Evolutionary conservation across 2,113 vertebrate species (phyloP).

Genomic region (Pavo muticus): DNA sequence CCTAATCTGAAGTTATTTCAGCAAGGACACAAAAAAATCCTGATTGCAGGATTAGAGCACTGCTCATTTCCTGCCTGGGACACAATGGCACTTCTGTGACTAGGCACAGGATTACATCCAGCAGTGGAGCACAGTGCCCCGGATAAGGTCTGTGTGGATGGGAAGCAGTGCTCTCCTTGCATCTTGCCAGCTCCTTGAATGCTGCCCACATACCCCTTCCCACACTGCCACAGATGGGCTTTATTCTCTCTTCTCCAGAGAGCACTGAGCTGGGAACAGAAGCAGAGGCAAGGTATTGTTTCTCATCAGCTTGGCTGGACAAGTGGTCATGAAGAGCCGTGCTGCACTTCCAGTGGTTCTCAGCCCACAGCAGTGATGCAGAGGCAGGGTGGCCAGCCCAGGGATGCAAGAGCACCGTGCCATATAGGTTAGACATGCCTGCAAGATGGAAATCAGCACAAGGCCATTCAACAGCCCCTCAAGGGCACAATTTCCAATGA

Average conservation of each 20-base stretch:
- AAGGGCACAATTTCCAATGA: not conserved
- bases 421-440: fast-evolving
- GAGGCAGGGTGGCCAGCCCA: not conserved
- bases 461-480: too few relatives aligned
- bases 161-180: not conserved
- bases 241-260: constrained; percentile 42
- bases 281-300: constrained; percentile 51
- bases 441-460: not conserved
- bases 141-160: constrained; percentile 40
- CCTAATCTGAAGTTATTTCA: constrained; percentile 42
- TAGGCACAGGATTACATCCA: constrained; percentile 18
- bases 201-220: not conserved
- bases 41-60: constrained; percentile 16
- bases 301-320: not conserved
- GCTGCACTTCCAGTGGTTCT: not conserved
- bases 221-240: constrained; percentile 25
- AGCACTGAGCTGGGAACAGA: constrained; percentile 33
- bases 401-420: fast-evolving
- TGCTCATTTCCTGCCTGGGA: not conserved
- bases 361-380: fast-evolving
- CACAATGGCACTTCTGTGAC: not conserved
- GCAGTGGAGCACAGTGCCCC: constrained; percentile 4
- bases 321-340: not conserved
- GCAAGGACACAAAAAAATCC: not conserved
- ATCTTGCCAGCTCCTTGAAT: not conserved